Percentiles rank a stretch among this genome's conserved stretches.
Conservation (phyloP, 2,888 invertebrate genomes). For the Stenodera caucasica region DNA sequence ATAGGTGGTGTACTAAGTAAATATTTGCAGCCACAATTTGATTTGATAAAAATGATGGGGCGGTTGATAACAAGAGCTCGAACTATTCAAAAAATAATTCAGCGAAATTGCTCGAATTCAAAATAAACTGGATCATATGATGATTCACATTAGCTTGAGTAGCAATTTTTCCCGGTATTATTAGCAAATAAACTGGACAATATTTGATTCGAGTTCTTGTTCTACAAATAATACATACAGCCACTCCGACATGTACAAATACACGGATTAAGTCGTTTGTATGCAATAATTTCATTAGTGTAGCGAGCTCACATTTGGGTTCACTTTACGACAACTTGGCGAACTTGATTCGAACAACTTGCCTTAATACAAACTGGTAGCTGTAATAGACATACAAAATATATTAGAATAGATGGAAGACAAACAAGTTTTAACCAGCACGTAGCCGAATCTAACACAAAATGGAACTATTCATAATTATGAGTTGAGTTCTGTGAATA, state of each 20-base stretch:
- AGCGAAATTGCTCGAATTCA: too few relatives aligned
- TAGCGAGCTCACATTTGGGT: conserved; percentile 10
- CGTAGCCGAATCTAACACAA: neutral
- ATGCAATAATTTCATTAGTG: conserved; percentile 14
- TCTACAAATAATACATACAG: conserved; percentile 3
- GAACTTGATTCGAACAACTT: conserved; percentile 12
- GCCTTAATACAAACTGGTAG: conserved; percentile 7
- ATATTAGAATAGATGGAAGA: neutral
- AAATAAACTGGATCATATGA: too few relatives aligned
- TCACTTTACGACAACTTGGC: conserved; percentile 13
- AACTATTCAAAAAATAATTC: too few relatives aligned
- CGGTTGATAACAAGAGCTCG: neutral
- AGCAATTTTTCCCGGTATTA: too few relatives aligned
- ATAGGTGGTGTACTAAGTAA: conserved; percentile 6
- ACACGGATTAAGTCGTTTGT: conserved; percentile 11
- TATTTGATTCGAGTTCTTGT: too few relatives aligned
- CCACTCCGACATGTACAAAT: neutral
- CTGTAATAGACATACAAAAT: neutral
- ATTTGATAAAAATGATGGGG: conserved; percentile 7
- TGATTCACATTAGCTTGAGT: too few relatives aligned
- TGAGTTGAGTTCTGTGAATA: too few relatives aligned
- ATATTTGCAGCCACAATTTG: conserved; percentile 9
- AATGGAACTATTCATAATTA: neutral
- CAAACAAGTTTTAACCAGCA: neutral
- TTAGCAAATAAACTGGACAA: too few relatives aligned